Percentiles rank a stretch among this genome's conserved stretches.
phyloP scores from a whole-genome alignment of 2,888 invertebrate species.

The Lymantria dispar region DNA sequence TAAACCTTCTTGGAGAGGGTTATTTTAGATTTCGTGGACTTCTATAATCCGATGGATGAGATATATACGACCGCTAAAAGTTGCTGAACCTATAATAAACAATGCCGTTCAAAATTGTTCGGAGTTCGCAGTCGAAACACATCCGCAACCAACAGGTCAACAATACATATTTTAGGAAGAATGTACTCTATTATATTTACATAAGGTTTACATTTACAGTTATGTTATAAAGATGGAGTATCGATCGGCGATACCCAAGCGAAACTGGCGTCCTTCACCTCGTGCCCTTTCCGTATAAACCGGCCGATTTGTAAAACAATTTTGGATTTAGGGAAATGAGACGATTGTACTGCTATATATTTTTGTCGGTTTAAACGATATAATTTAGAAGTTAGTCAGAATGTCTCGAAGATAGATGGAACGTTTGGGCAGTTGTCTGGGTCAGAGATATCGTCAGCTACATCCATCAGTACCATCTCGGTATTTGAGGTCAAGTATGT shows the following conservation, averaged over 20 bases:
- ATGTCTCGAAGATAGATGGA: conserved; percentile 31
- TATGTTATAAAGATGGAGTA: conserved; percentile 40
- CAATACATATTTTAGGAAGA: conserved; percentile 25
- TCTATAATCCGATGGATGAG: neutral
- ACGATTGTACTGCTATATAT: conserved; percentile 8
- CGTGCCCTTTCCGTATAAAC: conserved; percentile 63
- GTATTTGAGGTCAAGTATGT: conserved; percentile 6
- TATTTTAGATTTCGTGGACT: no score
- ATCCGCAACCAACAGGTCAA: conserved; percentile 52
- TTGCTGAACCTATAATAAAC: conserved; percentile 39
- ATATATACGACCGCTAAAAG: conserved; percentile 24
- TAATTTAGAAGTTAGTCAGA: conserved; percentile 19
- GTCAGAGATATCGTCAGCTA: conserved; percentile 14
- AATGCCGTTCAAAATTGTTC: conserved; percentile 36
- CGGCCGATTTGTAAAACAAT: conserved; percentile 43
- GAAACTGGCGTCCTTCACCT: conserved; percentile 71
- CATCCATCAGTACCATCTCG: conserved; percentile 15
- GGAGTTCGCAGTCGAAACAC: conserved; percentile 42
- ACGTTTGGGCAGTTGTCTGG: conserved; percentile 21
- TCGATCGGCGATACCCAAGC: conserved; percentile 61
- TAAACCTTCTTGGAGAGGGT: no score
- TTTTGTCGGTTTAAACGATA: conserved; percentile 12
- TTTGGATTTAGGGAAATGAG: conserved; percentile 22
- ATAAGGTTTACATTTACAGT: conserved; percentile 33
- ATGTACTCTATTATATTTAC: conserved; percentile 7